Evolutionary conservation across 2,888 invertebrate genomes (phyloP), one percentile per base, ranked within the genome.

Genomic region (Norana najaformis): DNA sequence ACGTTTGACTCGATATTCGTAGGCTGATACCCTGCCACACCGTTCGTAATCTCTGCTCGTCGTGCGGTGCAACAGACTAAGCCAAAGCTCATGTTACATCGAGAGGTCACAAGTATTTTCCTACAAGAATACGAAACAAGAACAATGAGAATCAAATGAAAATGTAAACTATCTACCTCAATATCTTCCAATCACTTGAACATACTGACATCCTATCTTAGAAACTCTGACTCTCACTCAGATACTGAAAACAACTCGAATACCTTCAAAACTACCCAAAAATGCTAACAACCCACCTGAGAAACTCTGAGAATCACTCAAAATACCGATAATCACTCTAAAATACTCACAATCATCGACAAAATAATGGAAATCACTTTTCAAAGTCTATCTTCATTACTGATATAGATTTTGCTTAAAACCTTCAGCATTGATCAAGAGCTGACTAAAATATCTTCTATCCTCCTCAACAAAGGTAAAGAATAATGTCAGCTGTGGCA

Each of bases 21-120:
- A 85, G 34, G 8, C 85, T 4, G 18, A 35, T 85, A 5, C 35
- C 35, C 37, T 18, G 36, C 85, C 23, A 23, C 35, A 85, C 35
- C 37, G 37, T 36, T 37, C 37, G 35, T 36, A 85, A 36, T 85
- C 85, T 5, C 85, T 85, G 30, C 30, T 69, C 69, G 69, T 69
- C 69, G 30, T 69, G 36, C 23, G 85, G 16, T 30, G 18, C 36
- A 85, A 30, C 20, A 36, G 85, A 37, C 23, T 20, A 34, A 36
- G 85, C 36, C 37, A 85, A 85, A 36, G 85, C 35, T 85, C 85
- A 85, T 85, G 85, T 36, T 85, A 85, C 85, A 36, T 85, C 35
- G 6, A 37, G 37, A 36, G 85, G 35, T 37, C 37, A 37, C 85
- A 23, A 20, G 36, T 37, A 85, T 35, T 37, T 36, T 37, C 37